Evolutionary conservation across 2,113 vertebrate genomes (phyloP).

Genomic region (Pseudorasbora parva): DNA sequence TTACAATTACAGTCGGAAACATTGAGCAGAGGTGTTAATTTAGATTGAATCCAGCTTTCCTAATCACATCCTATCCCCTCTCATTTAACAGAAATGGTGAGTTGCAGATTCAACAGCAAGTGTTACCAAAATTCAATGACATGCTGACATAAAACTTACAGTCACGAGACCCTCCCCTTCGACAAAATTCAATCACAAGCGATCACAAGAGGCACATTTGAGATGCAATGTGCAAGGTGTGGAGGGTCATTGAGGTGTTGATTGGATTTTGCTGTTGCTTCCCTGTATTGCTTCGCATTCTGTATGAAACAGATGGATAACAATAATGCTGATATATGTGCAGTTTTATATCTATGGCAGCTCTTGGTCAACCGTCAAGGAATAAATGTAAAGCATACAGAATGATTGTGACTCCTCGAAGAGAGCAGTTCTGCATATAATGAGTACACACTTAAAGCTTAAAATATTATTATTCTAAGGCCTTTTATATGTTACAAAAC

Average conservation of each 20-base stretch:
- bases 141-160: constrained; percentile 1
- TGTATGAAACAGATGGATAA: background rate
- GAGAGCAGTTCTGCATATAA: background rate
- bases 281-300: background rate
- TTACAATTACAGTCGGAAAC: background rate
- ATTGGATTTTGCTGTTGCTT: constrained; percentile 6
- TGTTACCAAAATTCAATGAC: background rate
- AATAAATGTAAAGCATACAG: background rate
- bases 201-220: background rate
- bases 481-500: background rate
- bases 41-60: background rate
- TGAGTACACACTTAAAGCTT: background rate
- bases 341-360: background rate
- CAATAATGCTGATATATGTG: background rate
- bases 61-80: background rate
- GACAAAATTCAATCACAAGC: background rate
- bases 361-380: background rate
- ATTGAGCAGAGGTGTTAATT: background rate
- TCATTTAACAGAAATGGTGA: background rate
- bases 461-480: background rate
- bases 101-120: background rate
- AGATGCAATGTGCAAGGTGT: background rate
- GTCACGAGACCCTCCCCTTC: background rate
- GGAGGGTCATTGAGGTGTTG: background rate
- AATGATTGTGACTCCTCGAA: background rate